Base-by-base conservation (phyloP, 2,113 vertebrate genomes). In the Edolisoma coerulescens region DNA sequence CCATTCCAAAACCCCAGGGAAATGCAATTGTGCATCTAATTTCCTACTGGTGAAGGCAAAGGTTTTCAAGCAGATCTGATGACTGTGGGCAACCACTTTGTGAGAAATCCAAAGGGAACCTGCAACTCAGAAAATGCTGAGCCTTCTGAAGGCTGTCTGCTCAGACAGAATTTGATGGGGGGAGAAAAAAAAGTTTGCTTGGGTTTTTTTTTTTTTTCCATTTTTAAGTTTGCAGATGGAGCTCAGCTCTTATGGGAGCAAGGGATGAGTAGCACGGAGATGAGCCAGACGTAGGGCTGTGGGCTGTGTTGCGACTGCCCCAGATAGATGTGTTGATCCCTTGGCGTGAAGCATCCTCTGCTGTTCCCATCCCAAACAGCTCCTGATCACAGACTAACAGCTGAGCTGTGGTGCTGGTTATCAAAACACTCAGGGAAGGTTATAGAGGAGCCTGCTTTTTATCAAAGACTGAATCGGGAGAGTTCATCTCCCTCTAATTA, bases 261-360 rank as follows among this genome's bases (percentile, higher is more conserved):
- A 59, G 42, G 61, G 27, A 77, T 90, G 83, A 89, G 76, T 81
- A 90, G 80, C 4, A 2, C 75, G 83, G 68, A 33, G 91, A 77
- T 28, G 86, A 97, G 91, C 68, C 95, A 97, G 96, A 90, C 80
- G 8, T 16, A 71, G 95, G 76, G 26, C 95, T 68, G 94, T 95
- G 94, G 95, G 96, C 52, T 95, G 83, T 95, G 94, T 90, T 97
- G 94, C 56, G 76, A 93, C 95, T 95, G 93, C 76, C 91, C 94
- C 94, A 96, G 91, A 96, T 96, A 96, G 80, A 97, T 84, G 94
- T 95, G 95, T 95, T 95, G 94, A 93, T 95, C 86, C 83, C 60
- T 92, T 95, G 86, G 88, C 1, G 2, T 77, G 75, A 97, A 96
- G 75, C 71, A 92, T 90, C 64, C 90, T 95, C 63, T 89, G 76